These are phyloP conservation scores for Microctenopoma steveboyesi DNA, from an alignment of 2,797 vertebrate genomes.

Conservation along the genomic window DNA sequence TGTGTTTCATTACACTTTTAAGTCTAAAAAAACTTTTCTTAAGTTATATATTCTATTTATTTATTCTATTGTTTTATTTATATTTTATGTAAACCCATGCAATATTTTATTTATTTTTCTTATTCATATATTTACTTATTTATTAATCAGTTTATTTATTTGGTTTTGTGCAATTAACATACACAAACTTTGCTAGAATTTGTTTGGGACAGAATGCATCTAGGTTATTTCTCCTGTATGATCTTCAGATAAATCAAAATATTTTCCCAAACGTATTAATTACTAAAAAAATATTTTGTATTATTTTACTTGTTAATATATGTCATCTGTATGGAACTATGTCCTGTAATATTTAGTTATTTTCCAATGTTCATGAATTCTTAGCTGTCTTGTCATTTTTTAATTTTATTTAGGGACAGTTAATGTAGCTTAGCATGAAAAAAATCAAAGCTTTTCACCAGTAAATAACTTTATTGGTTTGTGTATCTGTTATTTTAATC, in stretches of 20 bases:
- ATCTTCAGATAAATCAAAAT: slow-evolving; percentile 82
- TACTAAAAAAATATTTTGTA: slow-evolving; percentile 83
- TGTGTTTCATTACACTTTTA: slow-evolving; percentile 67
- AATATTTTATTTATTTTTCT: slow-evolving; percentile 66
- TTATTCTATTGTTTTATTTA: slow-evolving; percentile 62
- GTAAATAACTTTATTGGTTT: slow-evolving; percentile 81
- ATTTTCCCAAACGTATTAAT: slow-evolving; percentile 82
- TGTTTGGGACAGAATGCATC: slow-evolving; percentile 77
- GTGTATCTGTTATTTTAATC: slow-evolving; percentile 77
- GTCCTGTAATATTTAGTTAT: slow-evolving; percentile 80
- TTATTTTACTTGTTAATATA: slow-evolving; percentile 85
- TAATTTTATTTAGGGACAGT: slow-evolving; percentile 75
- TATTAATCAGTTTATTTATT: slow-evolving; percentile 51
- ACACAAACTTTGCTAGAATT: slow-evolving; percentile 59
- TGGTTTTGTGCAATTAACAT: slow-evolving; percentile 55
- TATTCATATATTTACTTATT: slow-evolving; percentile 47
- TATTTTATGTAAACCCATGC: slow-evolving; percentile 60
- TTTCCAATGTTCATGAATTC: slow-evolving; percentile 75
- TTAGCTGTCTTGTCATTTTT: slow-evolving; percentile 76
- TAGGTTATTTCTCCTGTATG: slow-evolving; percentile 74
- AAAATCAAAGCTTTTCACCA: slow-evolving; percentile 73
- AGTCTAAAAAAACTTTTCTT: slow-evolving; percentile 55
- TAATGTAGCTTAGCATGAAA: slow-evolving; percentile 83
- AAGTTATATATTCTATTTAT: slow-evolving; percentile 56
- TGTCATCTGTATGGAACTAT: slow-evolving; percentile 80